These are phyloP conservation scores for Pseudococcus longispinus DNA, from an alignment of 2,888 invertebrate genomes.

Conservation along the genomic window DNA sequence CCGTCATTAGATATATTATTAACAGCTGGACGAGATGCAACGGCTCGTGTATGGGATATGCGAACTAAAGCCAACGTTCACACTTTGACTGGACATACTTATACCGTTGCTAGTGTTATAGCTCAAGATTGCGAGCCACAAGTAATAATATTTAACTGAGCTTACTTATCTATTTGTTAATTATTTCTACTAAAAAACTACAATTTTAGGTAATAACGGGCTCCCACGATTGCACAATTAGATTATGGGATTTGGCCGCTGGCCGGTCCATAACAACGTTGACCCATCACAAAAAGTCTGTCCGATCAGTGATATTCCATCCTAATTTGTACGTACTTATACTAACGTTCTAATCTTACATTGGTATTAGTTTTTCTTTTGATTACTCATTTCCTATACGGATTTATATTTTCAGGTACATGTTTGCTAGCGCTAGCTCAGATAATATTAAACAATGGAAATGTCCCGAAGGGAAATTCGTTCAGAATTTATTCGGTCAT, in stretches of 20 bases:
- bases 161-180: not conserved
- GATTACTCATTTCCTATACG: not conserved
- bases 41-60: slow-evolving; percentile 98
- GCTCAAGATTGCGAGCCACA: slow-evolving; percentile 95
- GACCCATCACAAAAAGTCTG: slow-evolving; percentile 98
- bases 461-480: slow-evolving; percentile 95
- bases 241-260: slow-evolving; percentile 96
- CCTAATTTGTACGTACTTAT: slow-evolving; percentile 69
- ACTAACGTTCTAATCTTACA: not conserved
- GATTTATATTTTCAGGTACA: slow-evolving; percentile 68
- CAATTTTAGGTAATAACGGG: slow-evolving; percentile 79
- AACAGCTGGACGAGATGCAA: slow-evolving; percentile 93
- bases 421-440: slow-evolving; percentile 97
- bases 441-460: slow-evolving; percentile 99
- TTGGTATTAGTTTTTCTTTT: not conserved
- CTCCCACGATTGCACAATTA: slow-evolving; percentile 94
- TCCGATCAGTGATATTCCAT: slow-evolving; percentile 79
- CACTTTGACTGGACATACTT: slow-evolving; percentile 93
- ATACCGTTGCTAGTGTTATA: slow-evolving; percentile 93
- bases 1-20: slow-evolving; percentile 94
- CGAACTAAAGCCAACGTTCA: slow-evolving; percentile 98
- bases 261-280: slow-evolving; percentile 93
- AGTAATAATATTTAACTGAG: slow-evolving; percentile 66
- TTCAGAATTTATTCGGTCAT: slow-evolving; percentile 95
- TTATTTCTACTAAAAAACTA: not conserved